Percentiles rank a stretch among this genome's conserved stretches.
phyloP scores from a whole-genome alignment of 2,113 vertebrate genomes.

The Hippoglossus stenolepis region DNA sequence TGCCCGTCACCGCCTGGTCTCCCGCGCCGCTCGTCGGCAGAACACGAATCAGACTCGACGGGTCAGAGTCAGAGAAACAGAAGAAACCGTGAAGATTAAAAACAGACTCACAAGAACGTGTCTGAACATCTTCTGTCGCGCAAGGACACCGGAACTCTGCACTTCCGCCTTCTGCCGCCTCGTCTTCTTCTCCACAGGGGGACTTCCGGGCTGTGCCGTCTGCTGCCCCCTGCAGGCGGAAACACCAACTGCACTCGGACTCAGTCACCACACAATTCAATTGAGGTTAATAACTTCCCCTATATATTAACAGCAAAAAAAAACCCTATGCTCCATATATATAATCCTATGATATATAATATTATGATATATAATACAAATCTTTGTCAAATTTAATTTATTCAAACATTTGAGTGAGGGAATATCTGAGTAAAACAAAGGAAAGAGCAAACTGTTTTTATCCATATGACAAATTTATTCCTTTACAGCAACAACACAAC shows the following conservation, averaged over 20 bases:
- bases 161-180: constrained; percentile 36
- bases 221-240: constrained; percentile 24
- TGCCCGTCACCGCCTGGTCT: no score
- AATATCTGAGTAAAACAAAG: background rate
- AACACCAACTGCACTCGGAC: background rate
- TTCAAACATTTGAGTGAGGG: background rate
- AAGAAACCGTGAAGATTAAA: background rate
- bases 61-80: background rate
- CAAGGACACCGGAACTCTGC: constrained; percentile 66
- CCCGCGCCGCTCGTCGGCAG: no score
- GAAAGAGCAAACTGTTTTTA: background rate
- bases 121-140: constrained; percentile 57
- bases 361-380: no score
- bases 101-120: constrained; percentile 57
- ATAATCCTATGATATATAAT: no score
- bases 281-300: no score
- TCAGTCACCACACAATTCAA: no score
- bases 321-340: no score
- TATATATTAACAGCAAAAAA: no score
- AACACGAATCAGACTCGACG: no score
- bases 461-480: constrained; percentile 43
- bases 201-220: constrained; percentile 8
- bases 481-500: constrained; percentile 37
- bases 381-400: background rate
- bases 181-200: constrained; percentile 11